These are phyloP conservation scores for Cercocebus atys DNA, from an alignment of 2,113 vertebrate species.

Conservation along the genomic window DNA sequence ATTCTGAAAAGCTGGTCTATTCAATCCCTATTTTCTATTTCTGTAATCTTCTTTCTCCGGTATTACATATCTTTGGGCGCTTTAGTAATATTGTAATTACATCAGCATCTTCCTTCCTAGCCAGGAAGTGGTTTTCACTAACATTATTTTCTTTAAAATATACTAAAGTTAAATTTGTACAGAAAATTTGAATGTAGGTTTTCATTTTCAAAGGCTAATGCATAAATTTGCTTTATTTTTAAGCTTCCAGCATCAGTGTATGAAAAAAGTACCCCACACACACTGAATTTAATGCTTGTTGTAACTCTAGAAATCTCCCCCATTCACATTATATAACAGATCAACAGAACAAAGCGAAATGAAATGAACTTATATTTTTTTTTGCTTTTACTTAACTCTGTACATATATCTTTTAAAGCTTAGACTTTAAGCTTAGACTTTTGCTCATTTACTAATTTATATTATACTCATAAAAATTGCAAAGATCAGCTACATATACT, in stretches of 20 bases:
- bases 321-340: background rate
- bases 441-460: slow-evolving; percentile 47
- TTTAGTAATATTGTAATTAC: background rate
- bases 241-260: background rate
- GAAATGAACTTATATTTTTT: slow-evolving; percentile 7
- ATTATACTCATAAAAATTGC: slow-evolving; percentile 5
- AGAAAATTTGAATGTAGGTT: background rate
- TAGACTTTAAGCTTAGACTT: background rate
- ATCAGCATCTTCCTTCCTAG: background rate
- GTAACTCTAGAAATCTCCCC: background rate
- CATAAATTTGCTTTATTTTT: slow-evolving; percentile 51
- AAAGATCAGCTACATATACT: slow-evolving; percentile 9
- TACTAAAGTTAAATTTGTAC: background rate
- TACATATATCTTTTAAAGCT: background rate
- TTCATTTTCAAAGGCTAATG: slow-evolving; percentile 52
- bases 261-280: background rate
- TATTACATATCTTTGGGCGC: background rate
- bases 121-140: background rate
- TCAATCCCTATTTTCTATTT: background rate
- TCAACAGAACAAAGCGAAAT: background rate
- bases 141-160: slow-evolving; percentile 51
- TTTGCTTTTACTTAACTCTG: background rate
- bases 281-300: background rate
- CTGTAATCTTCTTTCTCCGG: background rate
- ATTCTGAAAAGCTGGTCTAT: background rate